Percentiles rank a stretch among this genome's conserved stretches.
Evolutionary conservation across 2,797 vertebrate genomes (phyloP).

Genomic region (Nannoperca australis): DNA sequence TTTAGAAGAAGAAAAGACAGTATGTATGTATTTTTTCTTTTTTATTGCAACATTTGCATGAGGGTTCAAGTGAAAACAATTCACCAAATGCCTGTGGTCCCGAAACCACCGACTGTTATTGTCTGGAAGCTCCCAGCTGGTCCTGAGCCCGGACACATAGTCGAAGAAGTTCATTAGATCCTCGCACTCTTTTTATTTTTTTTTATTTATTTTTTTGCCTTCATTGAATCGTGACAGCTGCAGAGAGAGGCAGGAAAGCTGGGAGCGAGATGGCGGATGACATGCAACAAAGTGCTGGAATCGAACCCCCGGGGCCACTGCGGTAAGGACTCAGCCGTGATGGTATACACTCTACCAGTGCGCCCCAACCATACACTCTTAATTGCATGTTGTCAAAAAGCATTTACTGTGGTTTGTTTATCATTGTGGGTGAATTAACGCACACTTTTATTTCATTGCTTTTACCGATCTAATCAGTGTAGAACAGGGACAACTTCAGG

Average conservation of each 20-base stretch:
- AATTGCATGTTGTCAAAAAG: background rate
- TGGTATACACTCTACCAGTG: too few species aligned
- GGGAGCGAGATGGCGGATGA: too few species aligned
- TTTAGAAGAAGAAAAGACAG: background rate
- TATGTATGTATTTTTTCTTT: background rate
- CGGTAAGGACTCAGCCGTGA: too few species aligned
- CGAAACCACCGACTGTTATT: background rate
- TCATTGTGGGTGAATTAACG: background rate
- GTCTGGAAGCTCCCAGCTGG: background rate
- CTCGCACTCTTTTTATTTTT: background rate
- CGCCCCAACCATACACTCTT: background rate
- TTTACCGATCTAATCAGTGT: background rate
- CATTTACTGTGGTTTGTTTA: background rate
- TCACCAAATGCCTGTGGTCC: constrained; percentile 22
- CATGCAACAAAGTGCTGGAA: too few species aligned
- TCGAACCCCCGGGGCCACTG: too few species aligned
- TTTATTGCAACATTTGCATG: background rate
- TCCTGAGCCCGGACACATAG: background rate
- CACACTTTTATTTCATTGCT: constrained; percentile 1
- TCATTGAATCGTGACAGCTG: too few species aligned
- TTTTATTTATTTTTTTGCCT: too few species aligned
- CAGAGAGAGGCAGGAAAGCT: too few species aligned
- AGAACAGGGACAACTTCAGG: constrained; percentile 2
- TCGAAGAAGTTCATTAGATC: background rate
- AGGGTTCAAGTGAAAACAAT: background rate